A percentile compares a stretch with the other conserved stretches of the same genome.
Evolutionary conservation across 2,888 invertebrate species (phyloP).

Genomic region (Macrophya alboannulata): DNA sequence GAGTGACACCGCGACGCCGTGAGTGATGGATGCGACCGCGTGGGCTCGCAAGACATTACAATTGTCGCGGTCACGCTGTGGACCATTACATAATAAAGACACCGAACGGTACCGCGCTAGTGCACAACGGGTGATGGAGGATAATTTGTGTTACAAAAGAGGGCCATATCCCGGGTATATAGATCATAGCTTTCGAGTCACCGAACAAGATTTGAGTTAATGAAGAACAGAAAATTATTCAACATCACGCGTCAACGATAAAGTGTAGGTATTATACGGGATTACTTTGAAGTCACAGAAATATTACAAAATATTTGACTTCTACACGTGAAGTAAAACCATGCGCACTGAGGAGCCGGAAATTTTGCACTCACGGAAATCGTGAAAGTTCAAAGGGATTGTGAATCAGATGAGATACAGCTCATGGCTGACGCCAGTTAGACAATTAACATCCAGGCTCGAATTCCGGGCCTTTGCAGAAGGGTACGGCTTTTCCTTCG

Average conservation of each 20-base stretch:
- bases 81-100: constrained; percentile 40
- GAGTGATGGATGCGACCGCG: constrained; percentile 53
- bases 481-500: background rate
- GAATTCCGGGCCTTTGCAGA: background rate
- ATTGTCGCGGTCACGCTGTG: constrained; percentile 54
- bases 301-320: background rate
- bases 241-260: background rate
- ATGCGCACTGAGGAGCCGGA: background rate
- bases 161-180: background rate
- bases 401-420: background rate
- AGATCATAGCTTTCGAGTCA: background rate
- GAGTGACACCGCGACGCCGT: constrained; percentile 48
- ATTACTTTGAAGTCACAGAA: background rate
- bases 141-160: constrained; percentile 42
- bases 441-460: background rate
- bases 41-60: constrained; percentile 53
- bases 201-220: constrained; percentile 22
- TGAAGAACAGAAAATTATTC: constrained; percentile 1
- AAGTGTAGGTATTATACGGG: background rate
- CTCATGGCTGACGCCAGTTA: background rate
- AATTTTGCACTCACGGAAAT: constrained; percentile 15
- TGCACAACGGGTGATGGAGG: constrained; percentile 50
- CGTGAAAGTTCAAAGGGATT: background rate
- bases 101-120: constrained; percentile 26
- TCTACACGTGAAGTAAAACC: background rate